A percentile compares a stretch with the other conserved stretches of the same genome.
These are phyloP conservation scores for Ranitomeya variabilis DNA, from an alignment of 2,113 vertebrate genomes.

Conservation along the genomic window DNA sequence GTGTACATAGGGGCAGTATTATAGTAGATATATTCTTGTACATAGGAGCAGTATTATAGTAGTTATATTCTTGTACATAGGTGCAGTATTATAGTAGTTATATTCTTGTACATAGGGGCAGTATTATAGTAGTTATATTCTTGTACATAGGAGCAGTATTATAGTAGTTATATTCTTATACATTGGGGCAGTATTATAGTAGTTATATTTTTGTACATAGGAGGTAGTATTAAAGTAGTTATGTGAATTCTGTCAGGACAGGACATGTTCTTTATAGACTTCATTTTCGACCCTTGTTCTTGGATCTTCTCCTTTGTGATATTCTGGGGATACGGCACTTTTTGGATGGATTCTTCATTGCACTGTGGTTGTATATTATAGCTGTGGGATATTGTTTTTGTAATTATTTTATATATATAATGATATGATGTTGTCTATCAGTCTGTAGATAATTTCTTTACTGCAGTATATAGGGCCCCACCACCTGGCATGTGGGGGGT, in stretches of 20 bases:
- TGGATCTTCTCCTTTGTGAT: too few species aligned
- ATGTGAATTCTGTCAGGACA: neutral
- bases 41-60: too few species aligned
- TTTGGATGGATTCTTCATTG: neutral
- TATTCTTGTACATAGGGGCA: neutral
- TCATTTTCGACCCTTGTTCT: too few species aligned
- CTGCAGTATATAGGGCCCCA: neutral
- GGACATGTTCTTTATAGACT: too few species aligned
- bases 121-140: neutral
- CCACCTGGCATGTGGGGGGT: neutral
- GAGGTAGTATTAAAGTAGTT: neutral
- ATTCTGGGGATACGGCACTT: too few species aligned
- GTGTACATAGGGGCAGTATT: neutral
- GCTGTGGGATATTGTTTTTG: too few species aligned
- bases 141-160: constrained; percentile 2
- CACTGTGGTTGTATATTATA: neutral
- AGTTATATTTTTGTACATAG: constrained; percentile 5
- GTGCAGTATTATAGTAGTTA: too few species aligned
- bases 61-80: too few species aligned
- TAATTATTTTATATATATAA: too few species aligned
- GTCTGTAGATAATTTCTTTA: neutral
- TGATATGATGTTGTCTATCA: neutral
- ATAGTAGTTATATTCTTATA: constrained; percentile 2
- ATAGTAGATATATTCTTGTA: too few species aligned
- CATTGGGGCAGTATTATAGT: neutral